Evolutionary conservation across 2,113 vertebrate genomes (phyloP), one percentile per base, ranked within the genome.

Genomic region (Syrrhaptes paradoxus): DNA sequence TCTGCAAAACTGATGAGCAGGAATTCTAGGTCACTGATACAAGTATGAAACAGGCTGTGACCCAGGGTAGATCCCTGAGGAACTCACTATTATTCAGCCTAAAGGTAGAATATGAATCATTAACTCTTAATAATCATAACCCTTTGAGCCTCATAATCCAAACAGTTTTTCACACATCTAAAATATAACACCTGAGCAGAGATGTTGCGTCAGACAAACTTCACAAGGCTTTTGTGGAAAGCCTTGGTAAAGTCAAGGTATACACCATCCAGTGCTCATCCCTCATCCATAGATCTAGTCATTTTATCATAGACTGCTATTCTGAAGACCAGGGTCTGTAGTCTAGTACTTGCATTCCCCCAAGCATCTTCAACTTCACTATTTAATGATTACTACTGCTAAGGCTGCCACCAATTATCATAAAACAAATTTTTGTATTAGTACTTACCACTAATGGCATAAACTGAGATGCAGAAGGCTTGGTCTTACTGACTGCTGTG

Each of bases 401-500:
- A 55, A 63, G 7, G 7, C 15, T 5, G 43, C 6, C 43, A 20
- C 10, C 18, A 16, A 36, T 8, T 17, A 46, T 25, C 43, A 63
- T 51, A 38, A 32, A 72, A 36, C 4, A 4, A 14, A 25, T 46
- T 74, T 8, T 78, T 9, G 54, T 31, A 2, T 49, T 43, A 86
- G 71, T 88, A 98, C 99, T 95, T 97, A 99, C 99, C 98, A 99
- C 99, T 63, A 99, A 97, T 16, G 99, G 99, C 99, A 99, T 98
- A 88, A 99, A 99, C 95, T 99, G 99, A 74, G 99, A 98, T 0
- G 98, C 74, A 70, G 99, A 98, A 17, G 99, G 98, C 93, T 99
- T 99, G 67, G 98, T 99, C 97, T 99, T 99, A 97, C 99, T 99
- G 94, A 99, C 99, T 15, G 99, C 99, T 28, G 99, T 99, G 85